Conservation (phyloP, 2,113 vertebrate genomes). For the Chunga burmeisteri region DNA sequence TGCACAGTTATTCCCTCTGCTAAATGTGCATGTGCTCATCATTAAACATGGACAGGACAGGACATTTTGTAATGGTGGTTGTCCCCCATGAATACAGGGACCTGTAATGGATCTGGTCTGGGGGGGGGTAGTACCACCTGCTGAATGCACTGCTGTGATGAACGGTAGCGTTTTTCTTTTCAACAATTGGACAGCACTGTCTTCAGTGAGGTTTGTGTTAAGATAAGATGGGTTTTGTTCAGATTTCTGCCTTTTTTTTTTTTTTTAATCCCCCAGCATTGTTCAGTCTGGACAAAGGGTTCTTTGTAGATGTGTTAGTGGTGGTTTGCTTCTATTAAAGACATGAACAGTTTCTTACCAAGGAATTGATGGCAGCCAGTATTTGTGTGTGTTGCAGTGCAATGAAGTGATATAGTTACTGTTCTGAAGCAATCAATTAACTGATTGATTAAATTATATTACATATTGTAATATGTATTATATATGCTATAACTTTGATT, state of each 20-base stretch:
- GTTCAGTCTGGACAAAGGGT: conserved; percentile 54
- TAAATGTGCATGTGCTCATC: not conserved
- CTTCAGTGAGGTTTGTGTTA: conserved; percentile 32
- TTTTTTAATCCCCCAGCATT: not conserved
- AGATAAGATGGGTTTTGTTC: conserved; percentile 61
- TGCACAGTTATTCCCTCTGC: not conserved
- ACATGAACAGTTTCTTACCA: not conserved
- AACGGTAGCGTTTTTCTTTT: conserved; percentile 24
- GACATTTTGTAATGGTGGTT: not conserved
- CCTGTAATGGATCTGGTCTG: not conserved
- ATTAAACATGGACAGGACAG: not conserved
- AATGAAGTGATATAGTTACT: not conserved
- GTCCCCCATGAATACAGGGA: conserved; percentile 4
- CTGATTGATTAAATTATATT: not conserved
- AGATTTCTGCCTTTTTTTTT: not conserved
- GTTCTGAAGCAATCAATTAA: not conserved
- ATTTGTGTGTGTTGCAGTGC: not conserved
- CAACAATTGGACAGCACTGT: not conserved
- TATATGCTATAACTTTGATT: not conserved
- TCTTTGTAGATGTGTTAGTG: conserved; percentile 10
- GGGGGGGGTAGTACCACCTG: not conserved
- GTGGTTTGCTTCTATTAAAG: not conserved
- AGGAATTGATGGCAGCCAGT: not conserved
- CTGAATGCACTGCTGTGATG: not conserved
- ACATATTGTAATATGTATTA: not conserved